Percentiles rank a stretch among this genome's conserved stretches.
phyloP scores from a whole-genome alignment of 2,797 vertebrate species.

The Clarias pachynema region DNA sequence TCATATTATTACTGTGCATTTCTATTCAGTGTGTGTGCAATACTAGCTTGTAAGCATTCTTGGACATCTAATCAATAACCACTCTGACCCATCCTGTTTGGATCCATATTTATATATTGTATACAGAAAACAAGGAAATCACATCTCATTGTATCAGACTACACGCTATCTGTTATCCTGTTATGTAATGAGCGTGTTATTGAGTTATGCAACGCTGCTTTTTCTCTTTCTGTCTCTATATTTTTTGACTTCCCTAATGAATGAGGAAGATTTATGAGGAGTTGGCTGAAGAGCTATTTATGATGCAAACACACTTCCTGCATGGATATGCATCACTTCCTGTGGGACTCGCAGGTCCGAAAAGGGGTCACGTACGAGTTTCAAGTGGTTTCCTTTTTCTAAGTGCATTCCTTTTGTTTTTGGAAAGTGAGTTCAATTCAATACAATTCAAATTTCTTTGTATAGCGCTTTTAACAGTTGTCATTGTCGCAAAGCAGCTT shows the following conservation, averaged over 20 bases:
- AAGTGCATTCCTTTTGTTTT: not conserved
- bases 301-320: slow-evolving; percentile 45
- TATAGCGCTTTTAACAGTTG: no score
- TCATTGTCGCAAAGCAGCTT: no score
- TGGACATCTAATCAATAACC: slow-evolving; percentile 18
- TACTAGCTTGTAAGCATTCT: not conserved
- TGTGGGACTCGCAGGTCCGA: slow-evolving; percentile 24
- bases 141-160: not conserved
- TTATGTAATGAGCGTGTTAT: not conserved
- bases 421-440: no score
- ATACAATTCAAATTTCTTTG: no score
- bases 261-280: slow-evolving; percentile 53
- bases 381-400: not conserved
- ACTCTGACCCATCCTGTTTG: not conserved
- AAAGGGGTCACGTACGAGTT: slow-evolving; percentile 11
- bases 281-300: slow-evolving; percentile 42
- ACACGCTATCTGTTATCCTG: not conserved
- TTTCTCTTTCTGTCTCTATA: not conserved
- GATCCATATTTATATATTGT: not conserved
- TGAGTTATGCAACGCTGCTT: not conserved
- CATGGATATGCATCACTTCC: slow-evolving; percentile 55
- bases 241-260: slow-evolving; percentile 8
- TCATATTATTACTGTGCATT: not conserved
- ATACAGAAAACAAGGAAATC: not conserved
- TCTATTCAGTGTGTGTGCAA: not conserved